phyloP scores from a whole-genome alignment of 2,888 invertebrate species.

The Acrocera orbiculus region DNA sequence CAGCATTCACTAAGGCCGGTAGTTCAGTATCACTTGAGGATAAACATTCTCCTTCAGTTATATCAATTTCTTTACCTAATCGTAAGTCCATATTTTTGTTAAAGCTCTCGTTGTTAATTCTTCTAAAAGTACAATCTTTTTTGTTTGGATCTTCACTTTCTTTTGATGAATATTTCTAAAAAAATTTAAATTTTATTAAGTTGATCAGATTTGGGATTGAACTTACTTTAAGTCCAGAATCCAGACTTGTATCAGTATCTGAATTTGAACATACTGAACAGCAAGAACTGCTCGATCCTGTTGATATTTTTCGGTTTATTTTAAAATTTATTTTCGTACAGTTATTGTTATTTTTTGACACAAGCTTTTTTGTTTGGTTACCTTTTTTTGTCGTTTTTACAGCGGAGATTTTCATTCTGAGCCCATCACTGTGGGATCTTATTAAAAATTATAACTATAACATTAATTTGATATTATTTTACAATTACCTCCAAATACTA shows the following conservation, averaged over 20 bases:
- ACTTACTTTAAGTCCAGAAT: neutral
- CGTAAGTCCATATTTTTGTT: neutral
- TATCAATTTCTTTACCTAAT: neutral
- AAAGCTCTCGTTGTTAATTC: neutral
- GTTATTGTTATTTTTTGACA: slow-evolving; percentile 11
- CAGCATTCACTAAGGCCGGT: slow-evolving; percentile 54
- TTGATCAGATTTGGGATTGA: no score
- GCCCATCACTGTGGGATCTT: slow-evolving; percentile 28
- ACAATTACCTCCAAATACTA: no score
- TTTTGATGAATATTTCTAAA: no score
- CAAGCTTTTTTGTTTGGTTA: slow-evolving; percentile 7
- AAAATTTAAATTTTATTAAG: no score
- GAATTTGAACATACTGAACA: slow-evolving; percentile 11
- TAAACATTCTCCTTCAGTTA: slow-evolving; percentile 22
- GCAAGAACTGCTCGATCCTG: slow-evolving; percentile 11
- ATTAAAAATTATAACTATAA: no score
- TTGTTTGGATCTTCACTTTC: no score
- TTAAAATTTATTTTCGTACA: no score
- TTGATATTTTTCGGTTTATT: slow-evolving; percentile 10
- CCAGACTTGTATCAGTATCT: slow-evolving; percentile 1
- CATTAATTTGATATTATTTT: no score
- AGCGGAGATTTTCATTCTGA: slow-evolving; percentile 31
- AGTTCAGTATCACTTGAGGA: slow-evolving; percentile 58
- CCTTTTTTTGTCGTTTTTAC: slow-evolving; percentile 20
- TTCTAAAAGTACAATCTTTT: no score